These are phyloP conservation scores for Anguilla rostrata DNA, from an alignment of 2,113 vertebrate species.

Conservation along the genomic window DNA sequence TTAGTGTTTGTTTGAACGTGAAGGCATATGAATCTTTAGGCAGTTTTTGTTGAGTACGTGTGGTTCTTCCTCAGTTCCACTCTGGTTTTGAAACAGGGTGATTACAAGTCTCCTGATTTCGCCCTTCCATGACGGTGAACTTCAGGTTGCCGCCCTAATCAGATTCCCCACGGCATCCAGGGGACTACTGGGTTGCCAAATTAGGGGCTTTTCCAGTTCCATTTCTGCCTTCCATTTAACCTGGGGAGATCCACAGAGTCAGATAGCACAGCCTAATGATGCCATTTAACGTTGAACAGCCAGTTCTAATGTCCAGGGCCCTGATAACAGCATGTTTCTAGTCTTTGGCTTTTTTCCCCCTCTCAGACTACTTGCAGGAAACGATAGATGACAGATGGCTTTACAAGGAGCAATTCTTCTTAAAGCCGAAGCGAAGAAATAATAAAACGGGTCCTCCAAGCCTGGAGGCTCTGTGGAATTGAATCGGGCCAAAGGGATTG, in stretches of 20 bases:
- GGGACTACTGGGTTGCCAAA: background rate
- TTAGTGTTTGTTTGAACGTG: background rate
- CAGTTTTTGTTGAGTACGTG: background rate
- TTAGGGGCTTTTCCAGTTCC: background rate
- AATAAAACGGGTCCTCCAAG: background rate
- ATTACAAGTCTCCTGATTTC: background rate
- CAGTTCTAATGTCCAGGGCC: background rate
- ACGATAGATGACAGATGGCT: background rate
- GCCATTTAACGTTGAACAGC: background rate
- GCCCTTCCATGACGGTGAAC: background rate
- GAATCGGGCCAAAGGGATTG: background rate
- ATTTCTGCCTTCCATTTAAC: background rate
- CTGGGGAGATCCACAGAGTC: background rate
- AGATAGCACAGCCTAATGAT: background rate
- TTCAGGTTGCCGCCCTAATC: background rate
- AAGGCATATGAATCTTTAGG: background rate
- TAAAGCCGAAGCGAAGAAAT: background rate
- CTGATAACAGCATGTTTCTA: background rate
- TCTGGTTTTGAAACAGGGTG: slow-evolving; percentile 1
- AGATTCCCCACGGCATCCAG: background rate
- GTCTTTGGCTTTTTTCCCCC: background rate
- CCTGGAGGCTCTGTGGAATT: background rate
- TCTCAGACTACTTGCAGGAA: background rate
- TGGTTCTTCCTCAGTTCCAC: background rate
- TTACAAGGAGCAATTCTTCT: background rate